Conservation (phyloP, 2,113 vertebrate species). For the Elachura formosa region DNA sequence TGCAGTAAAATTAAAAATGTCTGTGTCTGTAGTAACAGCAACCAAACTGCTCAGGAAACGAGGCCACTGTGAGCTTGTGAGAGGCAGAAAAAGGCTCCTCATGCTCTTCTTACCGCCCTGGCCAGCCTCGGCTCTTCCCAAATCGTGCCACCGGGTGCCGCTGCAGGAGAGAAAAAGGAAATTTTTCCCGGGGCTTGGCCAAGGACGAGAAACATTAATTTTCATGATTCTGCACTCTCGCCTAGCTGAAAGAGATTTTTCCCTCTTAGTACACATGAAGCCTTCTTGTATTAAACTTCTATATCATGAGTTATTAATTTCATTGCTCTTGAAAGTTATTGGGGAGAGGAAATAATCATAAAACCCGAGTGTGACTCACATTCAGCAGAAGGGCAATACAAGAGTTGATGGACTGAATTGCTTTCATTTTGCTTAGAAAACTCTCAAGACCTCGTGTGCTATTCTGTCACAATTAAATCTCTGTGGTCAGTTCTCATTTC, state of each 20-base stretch:
- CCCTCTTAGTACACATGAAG: neutral
- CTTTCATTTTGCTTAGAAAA: neutral
- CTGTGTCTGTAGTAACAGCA: neutral
- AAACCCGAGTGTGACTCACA: neutral
- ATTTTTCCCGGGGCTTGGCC: accelerated
- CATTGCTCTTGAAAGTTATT: neutral
- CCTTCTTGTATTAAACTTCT: neutral
- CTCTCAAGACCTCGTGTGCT: neutral
- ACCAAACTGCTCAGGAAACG: neutral
- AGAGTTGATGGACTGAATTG: neutral
- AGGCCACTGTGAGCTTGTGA: neutral
- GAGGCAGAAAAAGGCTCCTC: neutral
- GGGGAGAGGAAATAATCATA: neutral
- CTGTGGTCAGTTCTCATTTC: neutral
- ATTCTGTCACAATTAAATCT: neutral
- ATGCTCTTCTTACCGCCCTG: neutral
- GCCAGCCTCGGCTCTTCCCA: neutral
- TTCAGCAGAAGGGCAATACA: neutral
- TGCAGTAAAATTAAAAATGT: neutral
- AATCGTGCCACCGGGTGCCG: conserved; percentile 62
- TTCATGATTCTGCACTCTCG: neutral
- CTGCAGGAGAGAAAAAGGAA: conserved; percentile 63
- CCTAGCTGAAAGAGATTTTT: neutral
- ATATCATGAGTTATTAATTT: neutral
- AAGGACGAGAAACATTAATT: accelerated